phyloP scores from a whole-genome alignment of 2,888 invertebrate genomes.

The Zonitis immaculata region DNA sequence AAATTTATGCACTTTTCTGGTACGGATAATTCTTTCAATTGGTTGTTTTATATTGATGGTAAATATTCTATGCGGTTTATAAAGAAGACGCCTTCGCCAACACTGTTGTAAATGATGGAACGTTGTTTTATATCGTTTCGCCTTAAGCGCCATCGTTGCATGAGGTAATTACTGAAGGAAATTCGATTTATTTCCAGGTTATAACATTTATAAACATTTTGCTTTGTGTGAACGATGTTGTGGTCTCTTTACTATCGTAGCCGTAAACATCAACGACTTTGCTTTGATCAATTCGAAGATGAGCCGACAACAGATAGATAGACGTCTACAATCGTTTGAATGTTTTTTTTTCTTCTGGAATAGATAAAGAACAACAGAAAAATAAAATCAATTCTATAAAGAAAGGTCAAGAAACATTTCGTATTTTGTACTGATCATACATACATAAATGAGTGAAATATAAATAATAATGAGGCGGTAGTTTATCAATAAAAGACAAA shows the following conservation, averaged over 20 bases:
- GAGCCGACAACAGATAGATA: background rate
- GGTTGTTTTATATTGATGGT: background rate
- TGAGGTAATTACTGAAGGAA: conserved; percentile 27
- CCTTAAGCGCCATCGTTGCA: conserved; percentile 21
- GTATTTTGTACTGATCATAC: too few relatives aligned
- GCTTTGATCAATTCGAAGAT: background rate
- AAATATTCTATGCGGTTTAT: background rate
- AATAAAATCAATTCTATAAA: too few relatives aligned
- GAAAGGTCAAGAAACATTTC: background rate
- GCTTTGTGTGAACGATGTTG: conserved; percentile 6
- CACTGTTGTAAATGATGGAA: background rate
- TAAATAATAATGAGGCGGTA: conserved; percentile 1
- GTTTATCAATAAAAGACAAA: background rate
- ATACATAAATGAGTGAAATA: background rate
- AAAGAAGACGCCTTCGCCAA: conserved; percentile 1
- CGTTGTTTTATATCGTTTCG: conserved; percentile 7
- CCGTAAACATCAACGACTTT: conserved; percentile 9
- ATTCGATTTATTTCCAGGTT: conserved; percentile 31
- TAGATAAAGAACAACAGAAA: too few relatives aligned
- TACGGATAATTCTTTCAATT: background rate
- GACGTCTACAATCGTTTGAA: background rate
- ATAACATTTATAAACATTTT: conserved; percentile 28
- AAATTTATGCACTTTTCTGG: background rate
- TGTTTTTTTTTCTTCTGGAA: too few relatives aligned
- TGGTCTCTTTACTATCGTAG: background rate